Conservation (phyloP, 2,113 vertebrate genomes). For the Paramisgurnus dabryanus region DNA sequence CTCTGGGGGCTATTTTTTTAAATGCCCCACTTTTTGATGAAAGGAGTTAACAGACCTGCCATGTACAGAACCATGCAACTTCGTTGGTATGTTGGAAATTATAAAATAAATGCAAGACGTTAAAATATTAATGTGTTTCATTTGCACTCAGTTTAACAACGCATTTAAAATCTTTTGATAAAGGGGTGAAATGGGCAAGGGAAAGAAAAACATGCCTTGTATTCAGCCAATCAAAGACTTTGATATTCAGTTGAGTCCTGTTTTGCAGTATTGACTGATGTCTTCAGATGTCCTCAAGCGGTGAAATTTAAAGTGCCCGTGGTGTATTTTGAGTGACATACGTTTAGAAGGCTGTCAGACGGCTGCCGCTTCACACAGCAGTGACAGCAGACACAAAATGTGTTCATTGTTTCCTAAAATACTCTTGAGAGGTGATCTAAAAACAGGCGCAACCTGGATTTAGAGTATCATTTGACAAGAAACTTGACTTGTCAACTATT, state of each 20-base stretch:
- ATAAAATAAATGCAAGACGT: not conserved
- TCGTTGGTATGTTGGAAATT: not conserved
- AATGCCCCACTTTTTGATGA: slow-evolving; percentile 49
- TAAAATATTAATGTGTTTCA: not conserved
- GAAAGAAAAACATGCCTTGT: not conserved
- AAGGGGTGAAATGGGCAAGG: not conserved
- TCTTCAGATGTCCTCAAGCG: not conserved
- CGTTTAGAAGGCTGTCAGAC: slow-evolving; percentile 29
- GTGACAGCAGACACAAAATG: slow-evolving; percentile 5
- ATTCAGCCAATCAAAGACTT: not conserved
- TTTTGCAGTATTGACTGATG: not conserved
- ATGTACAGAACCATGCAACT: not conserved
- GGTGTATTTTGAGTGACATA: slow-evolving; percentile 13
- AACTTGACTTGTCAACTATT: not conserved
- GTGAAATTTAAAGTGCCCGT: not conserved
- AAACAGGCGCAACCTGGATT: not conserved
- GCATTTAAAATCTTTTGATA: not conserved
- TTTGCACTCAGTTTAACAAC: not conserved
- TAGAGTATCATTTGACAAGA: not conserved
- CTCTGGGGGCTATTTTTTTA: slow-evolving; percentile 31
- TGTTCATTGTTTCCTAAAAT: slow-evolving; percentile 18
- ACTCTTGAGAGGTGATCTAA: not conserved
- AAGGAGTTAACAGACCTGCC: not conserved
- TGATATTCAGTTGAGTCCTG: not conserved
- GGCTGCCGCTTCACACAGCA: slow-evolving; percentile 18